Percentiles rank a stretch among this genome's conserved stretches.
These are phyloP conservation scores for Eonycteris spelaea DNA, from an alignment of 2,113 vertebrate genomes.

Conservation along the genomic window DNA sequence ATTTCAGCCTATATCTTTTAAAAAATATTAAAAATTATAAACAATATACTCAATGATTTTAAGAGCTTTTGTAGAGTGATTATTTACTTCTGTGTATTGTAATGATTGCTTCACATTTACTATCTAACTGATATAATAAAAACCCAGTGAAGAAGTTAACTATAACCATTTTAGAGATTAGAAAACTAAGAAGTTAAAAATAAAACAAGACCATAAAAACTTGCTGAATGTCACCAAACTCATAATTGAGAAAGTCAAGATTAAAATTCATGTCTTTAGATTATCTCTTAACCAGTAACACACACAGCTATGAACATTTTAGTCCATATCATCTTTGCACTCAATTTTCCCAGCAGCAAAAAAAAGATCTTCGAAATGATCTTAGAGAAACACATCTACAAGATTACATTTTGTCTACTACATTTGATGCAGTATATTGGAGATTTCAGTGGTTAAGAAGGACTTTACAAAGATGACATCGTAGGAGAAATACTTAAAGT, in stretches of 20 bases:
- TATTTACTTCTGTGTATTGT: neutral
- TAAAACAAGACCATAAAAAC: neutral
- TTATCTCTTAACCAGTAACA: neutral
- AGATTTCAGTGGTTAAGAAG: neutral
- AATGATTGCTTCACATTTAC: neutral
- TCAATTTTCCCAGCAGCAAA: neutral
- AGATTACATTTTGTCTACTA: neutral
- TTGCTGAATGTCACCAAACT: neutral
- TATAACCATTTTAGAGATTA: neutral
- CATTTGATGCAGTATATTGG: too few species aligned
- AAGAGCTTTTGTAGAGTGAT: neutral
- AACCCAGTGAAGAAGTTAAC: neutral
- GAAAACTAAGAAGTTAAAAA: neutral
- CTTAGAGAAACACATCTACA: neutral
- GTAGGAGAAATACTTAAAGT: neutral
- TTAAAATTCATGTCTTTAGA: neutral
- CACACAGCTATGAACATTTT: neutral
- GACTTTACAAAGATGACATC: neutral
- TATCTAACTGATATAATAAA: neutral
- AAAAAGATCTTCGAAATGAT: neutral
- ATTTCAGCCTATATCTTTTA: neutral
- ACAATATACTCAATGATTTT: neutral
- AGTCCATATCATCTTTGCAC: neutral
- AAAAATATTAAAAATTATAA: neutral
- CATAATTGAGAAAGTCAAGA: neutral